Percentiles rank a stretch among this genome's conserved stretches.
phyloP scores from a whole-genome alignment of 2,888 invertebrate genomes.

The Eucriotettix oculatus region DNA sequence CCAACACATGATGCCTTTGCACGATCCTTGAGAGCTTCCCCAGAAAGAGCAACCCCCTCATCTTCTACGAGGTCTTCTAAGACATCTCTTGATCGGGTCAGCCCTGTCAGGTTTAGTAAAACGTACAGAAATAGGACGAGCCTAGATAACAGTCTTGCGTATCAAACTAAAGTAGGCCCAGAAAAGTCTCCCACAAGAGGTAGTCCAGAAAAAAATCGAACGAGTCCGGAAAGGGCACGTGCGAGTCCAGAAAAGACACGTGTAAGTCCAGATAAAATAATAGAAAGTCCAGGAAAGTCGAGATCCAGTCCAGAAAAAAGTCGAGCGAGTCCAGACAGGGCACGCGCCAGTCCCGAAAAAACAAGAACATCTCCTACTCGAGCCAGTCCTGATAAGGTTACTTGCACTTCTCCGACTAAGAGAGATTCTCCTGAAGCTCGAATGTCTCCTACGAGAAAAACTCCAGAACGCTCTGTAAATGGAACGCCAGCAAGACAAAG shows the following conservation, averaged over 20 bases:
- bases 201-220: conserved; percentile 13
- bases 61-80: conserved; percentile 19
- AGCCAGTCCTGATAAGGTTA: conserved; percentile 12
- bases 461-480: not conserved
- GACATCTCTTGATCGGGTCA: conserved; percentile 18
- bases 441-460: not conserved
- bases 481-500: not conserved
- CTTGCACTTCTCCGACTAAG: not conserved
- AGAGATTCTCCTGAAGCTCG: not conserved
- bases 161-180: not conserved
- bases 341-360: conserved; percentile 7
- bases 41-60: conserved; percentile 28
- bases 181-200: conserved; percentile 12
- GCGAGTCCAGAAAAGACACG: conserved; percentile 12
- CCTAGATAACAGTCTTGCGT: conserved; percentile 11
- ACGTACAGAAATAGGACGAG: conserved; percentile 9
- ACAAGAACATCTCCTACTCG: not conserved
- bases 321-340: not conserved
- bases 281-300: conserved; percentile 1
- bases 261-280: conserved; percentile 12
- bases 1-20: conserved; percentile 64
- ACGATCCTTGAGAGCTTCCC: conserved; percentile 44
- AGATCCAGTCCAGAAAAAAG: conserved; percentile 8
- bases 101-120: conserved; percentile 7
- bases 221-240: conserved; percentile 6